A percentile compares a stretch with the other conserved stretches of the same genome.
Evolutionary conservation across 2,113 vertebrate genomes (phyloP).

Genomic region (Scartelaos histophorus): DNA sequence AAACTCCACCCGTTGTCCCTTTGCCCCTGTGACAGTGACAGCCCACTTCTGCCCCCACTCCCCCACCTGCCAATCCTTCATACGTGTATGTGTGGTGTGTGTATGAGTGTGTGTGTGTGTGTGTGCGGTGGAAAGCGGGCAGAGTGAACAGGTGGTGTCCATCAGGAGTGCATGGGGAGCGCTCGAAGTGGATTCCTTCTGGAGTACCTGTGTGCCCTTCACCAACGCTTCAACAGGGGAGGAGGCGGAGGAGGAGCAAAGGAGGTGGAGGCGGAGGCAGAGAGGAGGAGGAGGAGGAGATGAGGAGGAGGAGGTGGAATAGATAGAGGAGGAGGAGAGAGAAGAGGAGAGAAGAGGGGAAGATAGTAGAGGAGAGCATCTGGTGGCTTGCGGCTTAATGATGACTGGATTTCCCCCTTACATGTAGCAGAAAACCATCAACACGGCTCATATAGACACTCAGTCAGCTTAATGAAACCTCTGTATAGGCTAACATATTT

Average conservation of each 20-base stretch:
- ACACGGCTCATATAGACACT: not conserved
- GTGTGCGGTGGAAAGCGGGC: not conserved
- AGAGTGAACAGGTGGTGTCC: slow-evolving; percentile 76
- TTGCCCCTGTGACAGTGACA: slow-evolving; percentile 57
- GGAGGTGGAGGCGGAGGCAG: slow-evolving; percentile 19
- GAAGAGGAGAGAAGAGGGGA: slow-evolving; percentile 20
- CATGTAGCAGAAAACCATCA: slow-evolving; percentile 37
- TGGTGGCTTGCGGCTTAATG: slow-evolving; percentile 65
- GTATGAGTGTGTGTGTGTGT: not conserved
- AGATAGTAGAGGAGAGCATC: slow-evolving; percentile 72
- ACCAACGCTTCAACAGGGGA: slow-evolving; percentile 60
- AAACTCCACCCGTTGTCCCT: slow-evolving; percentile 37
- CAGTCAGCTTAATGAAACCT: slow-evolving; percentile 13
- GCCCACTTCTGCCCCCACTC: slow-evolving; percentile 49
- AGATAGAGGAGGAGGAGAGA: slow-evolving; percentile 57
- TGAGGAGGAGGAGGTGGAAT: slow-evolving; percentile 53
- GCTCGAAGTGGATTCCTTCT: slow-evolving; percentile 71
- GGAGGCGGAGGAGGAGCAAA: slow-evolving; percentile 45
- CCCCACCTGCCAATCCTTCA: slow-evolving; percentile 54
- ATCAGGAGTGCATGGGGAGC: slow-evolving; percentile 71
- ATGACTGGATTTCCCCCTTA: slow-evolving; percentile 55
- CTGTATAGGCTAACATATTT: not conserved
- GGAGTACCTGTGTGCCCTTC: slow-evolving; percentile 73
- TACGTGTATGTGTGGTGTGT: not conserved
- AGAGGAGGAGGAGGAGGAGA: slow-evolving; percentile 39